Base-by-base conservation (phyloP, 2,888 invertebrate genomes). In the Drosophila melanosoma region DNA sequence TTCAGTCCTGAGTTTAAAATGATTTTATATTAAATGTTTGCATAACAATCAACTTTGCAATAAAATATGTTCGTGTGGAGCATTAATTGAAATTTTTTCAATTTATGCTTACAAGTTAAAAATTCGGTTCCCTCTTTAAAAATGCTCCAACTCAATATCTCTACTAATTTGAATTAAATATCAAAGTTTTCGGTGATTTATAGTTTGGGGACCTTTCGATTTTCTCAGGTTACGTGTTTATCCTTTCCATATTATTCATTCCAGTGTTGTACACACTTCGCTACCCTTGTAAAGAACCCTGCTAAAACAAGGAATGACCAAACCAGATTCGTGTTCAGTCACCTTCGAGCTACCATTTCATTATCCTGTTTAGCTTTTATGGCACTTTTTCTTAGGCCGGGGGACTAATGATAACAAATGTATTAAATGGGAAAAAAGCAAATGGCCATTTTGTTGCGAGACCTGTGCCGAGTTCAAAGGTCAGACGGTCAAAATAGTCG, bases 381-480 rank as follows among this genome's bases (percentile, higher is more conserved):
- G 52, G 51, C 52, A 56, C 61, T 59, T 65, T 60, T n/a, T 42
- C 61, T 73, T 79, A 69, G 71, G 58, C 73, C 74, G 63, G 69
- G 82, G 69, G 75, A 82, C 89, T 87, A 87, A 89, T 89, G 87
- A 87, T 87, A 89, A 87, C 86, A 87, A 89, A 89, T 87, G 86
- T 76, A 66, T 67, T 69, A 64, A 74, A 68, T 71, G 69, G 73
- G 69, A 58, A 76, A 63, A 59, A 53, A 67, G 57, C 52, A 58
- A 53, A 51, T 51, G 64, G 40, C 63, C 36, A 33, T 58, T 61
- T 75, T 60, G 61, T 62, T 56, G 62, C 56, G 54, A 20, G 26
- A 57, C 61, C 53, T 35, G 72, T 63, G 35, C 40, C 48, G 60
- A 74, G 88, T 71, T 82, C 83, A 83, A 84, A 84, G 86, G 88